Base-by-base conservation (phyloP, 2,797 vertebrate species). In the Lutjanus argentimaculatus region DNA sequence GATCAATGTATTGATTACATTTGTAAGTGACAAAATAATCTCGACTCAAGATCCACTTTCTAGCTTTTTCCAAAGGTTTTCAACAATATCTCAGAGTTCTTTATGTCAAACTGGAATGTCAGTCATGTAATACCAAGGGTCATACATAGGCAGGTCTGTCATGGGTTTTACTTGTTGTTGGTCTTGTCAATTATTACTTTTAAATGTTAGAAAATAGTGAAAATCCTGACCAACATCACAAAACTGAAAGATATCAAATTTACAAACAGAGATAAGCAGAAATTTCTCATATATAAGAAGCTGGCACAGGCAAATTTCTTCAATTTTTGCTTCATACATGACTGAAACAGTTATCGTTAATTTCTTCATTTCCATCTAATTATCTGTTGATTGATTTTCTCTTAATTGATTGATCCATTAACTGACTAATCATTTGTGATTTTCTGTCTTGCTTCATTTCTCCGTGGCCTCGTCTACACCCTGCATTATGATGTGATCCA, bases 351-450 rank as follows among this genome's bases (percentile, higher is more conserved):
- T 53, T 19, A 14, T 15, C 36, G 14, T 43, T 43, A 43, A 62
- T 14, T 67, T 67, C 6, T 67, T 46, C 0, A 49, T 79, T 72
- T 80, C 51, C 21, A 67, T 7, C 58, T 66, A 11, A 57, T 67
- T 76, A 67, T 57, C 57, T 57, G 36, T 63, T 57, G 14, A 59
- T 58, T 59, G 12, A 59, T 70, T 59, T 21, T 55, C 40, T 8
- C 25, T 40, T 69, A 61, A 80, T 70, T 72, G 53, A 45, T 21
- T 19, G n/a, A 53, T 64, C 40, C 45, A 68, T 64, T 59, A 69
- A 36, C 22, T 19, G 14, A 53, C 64, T 30, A 53, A 68, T 57
- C n/a, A 43, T 63, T 40, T 8, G 5, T 43, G 14, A 63, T 68
- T 51, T 46, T 72, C 16, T 30, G 25, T 61, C 71, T 59, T 42